A percentile compares a stretch with the other conserved stretches of the same genome.
Conservation (phyloP, 2,888 invertebrate species). For the Sepioteuthis lessoniana region DNA sequence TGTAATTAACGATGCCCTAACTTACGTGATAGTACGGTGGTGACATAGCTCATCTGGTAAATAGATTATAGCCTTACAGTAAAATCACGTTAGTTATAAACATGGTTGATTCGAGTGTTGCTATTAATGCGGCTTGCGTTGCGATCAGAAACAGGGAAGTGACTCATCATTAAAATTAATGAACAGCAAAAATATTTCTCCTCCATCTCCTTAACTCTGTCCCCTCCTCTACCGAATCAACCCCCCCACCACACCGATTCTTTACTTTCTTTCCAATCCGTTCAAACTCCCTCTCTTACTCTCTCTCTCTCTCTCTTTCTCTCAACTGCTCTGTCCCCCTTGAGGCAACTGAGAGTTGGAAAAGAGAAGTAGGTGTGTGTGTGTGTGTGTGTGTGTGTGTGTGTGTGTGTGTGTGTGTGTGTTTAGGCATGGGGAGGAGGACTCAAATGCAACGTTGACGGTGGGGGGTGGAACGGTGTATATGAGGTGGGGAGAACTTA, state of each 20-base stretch:
- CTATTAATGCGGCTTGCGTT: background rate
- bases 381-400: too few relatives aligned
- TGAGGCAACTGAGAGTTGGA: background rate
- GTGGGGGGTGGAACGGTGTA: background rate
- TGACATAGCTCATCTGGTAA: too few relatives aligned
- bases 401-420: too few relatives aligned
- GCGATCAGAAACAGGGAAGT: background rate
- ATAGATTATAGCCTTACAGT: background rate
- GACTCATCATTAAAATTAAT: slow-evolving; percentile 33
- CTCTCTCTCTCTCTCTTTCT: too few relatives aligned
- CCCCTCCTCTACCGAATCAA: background rate
- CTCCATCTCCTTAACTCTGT: background rate
- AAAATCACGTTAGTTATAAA: background rate
- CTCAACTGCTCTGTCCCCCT: background rate
- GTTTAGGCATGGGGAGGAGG: background rate
- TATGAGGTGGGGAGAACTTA: background rate
- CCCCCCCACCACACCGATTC: background rate
- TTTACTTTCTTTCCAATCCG: background rate
- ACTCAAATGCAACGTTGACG: background rate
- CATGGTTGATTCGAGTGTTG: background rate
- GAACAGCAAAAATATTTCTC: background rate
- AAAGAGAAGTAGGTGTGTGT: background rate
- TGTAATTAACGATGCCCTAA: too few relatives aligned
- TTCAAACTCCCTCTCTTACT: too few relatives aligned
- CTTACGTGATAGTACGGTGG: too few relatives aligned